Conservation (phyloP, 2,113 vertebrate genomes). For the Nyctereutes procyonoides region DNA sequence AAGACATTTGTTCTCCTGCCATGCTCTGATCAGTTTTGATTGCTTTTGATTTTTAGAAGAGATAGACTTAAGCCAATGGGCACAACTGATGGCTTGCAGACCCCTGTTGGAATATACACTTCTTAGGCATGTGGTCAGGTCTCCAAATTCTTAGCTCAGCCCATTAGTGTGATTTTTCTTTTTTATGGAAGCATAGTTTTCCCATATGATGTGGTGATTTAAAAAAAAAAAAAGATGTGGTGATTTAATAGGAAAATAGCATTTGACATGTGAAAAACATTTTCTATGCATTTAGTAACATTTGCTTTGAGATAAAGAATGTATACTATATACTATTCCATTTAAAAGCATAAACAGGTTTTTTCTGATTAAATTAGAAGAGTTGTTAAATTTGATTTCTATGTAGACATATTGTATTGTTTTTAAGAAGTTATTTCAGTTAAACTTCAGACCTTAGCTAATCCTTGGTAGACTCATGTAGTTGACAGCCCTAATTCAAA, state of each 20-base stretch:
- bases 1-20: background rate
- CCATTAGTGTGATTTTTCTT: background rate
- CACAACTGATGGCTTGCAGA: background rate
- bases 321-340: background rate
- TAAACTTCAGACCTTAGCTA: background rate
- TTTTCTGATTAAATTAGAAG: background rate
- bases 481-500: background rate
- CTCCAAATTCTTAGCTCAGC: background rate
- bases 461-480: background rate
- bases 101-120: background rate
- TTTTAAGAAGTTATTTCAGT: background rate
- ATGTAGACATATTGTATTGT: background rate
- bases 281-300: background rate
- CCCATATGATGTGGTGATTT: background rate
- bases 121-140: background rate
- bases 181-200: background rate
- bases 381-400: background rate
- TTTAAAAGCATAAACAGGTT: background rate
- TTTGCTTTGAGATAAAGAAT: slow-evolving; percentile 19
- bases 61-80: background rate
- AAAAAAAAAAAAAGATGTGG: no score
- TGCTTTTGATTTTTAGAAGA: background rate
- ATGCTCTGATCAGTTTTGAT: background rate
- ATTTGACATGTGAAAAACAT: background rate
- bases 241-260: slow-evolving; percentile 9